Percentiles rank a stretch among this genome's conserved stretches.
Conservation (phyloP, 2,797 vertebrate genomes). For the Harpagifer antarcticus region DNA sequence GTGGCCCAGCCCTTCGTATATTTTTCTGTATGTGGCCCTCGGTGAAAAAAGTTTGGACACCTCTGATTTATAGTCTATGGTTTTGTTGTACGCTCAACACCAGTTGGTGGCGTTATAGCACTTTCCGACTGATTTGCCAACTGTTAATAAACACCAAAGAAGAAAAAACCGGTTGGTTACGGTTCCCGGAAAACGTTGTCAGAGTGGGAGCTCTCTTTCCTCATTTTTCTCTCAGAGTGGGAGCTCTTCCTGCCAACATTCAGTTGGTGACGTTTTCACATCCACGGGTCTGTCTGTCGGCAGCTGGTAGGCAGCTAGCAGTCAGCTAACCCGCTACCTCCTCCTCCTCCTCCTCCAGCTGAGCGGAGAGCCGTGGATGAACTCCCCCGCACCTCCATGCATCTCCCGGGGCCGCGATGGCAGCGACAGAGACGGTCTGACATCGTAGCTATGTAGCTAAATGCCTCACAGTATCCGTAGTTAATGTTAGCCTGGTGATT, state of each 20-base stretch:
- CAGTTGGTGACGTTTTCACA: conserved; percentile 57
- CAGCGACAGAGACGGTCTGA: conserved; percentile 67
- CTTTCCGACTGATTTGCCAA: too few relatives aligned
- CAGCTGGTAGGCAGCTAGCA: conserved; percentile 44
- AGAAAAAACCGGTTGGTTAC: neutral
- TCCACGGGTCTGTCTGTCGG: conserved; percentile 33
- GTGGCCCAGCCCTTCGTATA: too few relatives aligned
- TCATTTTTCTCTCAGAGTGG: conserved; percentile 46
- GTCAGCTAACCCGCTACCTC: conserved; percentile 44
- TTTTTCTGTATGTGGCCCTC: too few relatives aligned
- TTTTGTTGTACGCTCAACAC: too few relatives aligned
- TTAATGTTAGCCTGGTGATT: conserved; percentile 57
- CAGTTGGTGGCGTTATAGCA: too few relatives aligned
- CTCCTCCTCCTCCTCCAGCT: conserved; percentile 37
- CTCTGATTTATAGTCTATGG: too few relatives aligned
- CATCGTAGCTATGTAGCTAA: conserved; percentile 69
- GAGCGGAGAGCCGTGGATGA: conserved; percentile 57
- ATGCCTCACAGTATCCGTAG: conserved; percentile 36
- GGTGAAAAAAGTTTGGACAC: too few relatives aligned
- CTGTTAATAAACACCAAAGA: too few relatives aligned
- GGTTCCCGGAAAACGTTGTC: conserved; percentile 22
- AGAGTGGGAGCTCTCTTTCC: neutral
- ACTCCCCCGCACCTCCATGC: conserved; percentile 56
- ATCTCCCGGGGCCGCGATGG: conserved; percentile 66
- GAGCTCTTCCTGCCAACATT: conserved; percentile 20